These are phyloP conservation scores for Xiphophorus birchmanni DNA, from an alignment of 2,797 vertebrate species.

Conservation along the genomic window DNA sequence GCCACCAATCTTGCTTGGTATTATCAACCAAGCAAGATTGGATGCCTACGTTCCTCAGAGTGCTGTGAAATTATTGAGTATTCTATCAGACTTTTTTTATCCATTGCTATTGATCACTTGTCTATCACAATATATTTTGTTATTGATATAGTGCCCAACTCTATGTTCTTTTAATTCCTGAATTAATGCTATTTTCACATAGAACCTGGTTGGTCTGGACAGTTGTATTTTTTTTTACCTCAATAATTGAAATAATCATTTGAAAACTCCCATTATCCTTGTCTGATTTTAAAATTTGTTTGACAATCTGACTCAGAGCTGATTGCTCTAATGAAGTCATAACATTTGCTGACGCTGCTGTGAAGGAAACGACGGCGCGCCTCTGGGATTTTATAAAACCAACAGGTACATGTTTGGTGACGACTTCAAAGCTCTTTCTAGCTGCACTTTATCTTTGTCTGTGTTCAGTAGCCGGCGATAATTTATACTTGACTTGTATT, in stretches of 20 bases:
- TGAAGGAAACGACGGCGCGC: constrained; percentile 31
- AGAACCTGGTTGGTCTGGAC: background rate
- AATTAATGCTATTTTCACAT: background rate
- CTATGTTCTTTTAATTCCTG: too few relatives aligned
- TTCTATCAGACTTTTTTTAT: too few relatives aligned
- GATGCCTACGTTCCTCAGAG: too few relatives aligned
- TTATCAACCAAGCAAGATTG: too few relatives aligned
- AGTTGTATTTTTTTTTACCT: background rate
- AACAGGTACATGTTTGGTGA: constrained; percentile 55
- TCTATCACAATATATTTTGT: too few relatives aligned
- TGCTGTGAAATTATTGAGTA: too few relatives aligned
- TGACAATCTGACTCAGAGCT: background rate
- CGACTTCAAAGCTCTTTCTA: constrained; percentile 15
- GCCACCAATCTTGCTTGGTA: too few relatives aligned
- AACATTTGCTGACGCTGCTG: constrained; percentile 25
- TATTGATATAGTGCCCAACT: too few relatives aligned
- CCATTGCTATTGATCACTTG: too few relatives aligned
- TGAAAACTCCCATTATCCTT: background rate
- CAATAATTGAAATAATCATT: background rate
- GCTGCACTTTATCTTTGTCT: constrained; percentile 51
- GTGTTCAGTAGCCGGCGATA: constrained; percentile 87
- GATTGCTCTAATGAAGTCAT: background rate
- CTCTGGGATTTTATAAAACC: constrained; percentile 26
- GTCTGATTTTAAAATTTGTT: background rate
- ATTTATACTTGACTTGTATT: constrained; percentile 94